Evolutionary conservation across 2,113 vertebrate genomes (phyloP).

Genomic region (Coturnix japonica): DNA sequence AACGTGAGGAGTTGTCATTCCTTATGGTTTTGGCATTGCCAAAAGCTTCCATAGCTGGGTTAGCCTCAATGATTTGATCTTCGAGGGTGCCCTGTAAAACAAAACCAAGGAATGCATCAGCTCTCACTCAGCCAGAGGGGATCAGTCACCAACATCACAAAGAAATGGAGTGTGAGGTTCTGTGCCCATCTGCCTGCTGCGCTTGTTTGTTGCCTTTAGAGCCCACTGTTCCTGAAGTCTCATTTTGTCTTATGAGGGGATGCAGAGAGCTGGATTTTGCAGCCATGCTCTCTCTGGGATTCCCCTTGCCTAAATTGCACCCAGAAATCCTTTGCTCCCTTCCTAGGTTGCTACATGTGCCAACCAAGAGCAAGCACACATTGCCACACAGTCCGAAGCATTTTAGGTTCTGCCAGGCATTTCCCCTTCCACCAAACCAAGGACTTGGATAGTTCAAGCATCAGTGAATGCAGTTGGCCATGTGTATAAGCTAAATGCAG

Average conservation of each 20-base stretch:
- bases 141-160: not conserved
- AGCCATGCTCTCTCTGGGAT: not conserved
- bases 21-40: slow-evolving; percentile 94
- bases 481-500: not conserved
- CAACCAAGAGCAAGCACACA: not conserved
- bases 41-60: slow-evolving; percentile 96
- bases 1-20: slow-evolving; percentile 95
- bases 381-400: not conserved
- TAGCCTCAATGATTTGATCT: slow-evolving; percentile 96
- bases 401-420: not conserved
- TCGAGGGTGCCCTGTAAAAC: slow-evolving; percentile 89
- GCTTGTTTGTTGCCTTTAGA: not conserved
- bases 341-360: not conserved
- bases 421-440: not conserved
- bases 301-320: not conserved
- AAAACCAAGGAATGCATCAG: not conserved
- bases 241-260: not conserved
- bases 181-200: not conserved
- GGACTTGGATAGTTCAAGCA: not conserved
- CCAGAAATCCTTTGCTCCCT: not conserved
- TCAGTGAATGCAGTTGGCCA: not conserved
- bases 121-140: not conserved
- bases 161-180: not conserved
- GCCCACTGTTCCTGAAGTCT: not conserved
- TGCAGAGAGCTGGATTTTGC: not conserved